Evolutionary conservation across 2,888 invertebrate genomes (phyloP).

Genomic region (Drosophila macrospina): DNA sequence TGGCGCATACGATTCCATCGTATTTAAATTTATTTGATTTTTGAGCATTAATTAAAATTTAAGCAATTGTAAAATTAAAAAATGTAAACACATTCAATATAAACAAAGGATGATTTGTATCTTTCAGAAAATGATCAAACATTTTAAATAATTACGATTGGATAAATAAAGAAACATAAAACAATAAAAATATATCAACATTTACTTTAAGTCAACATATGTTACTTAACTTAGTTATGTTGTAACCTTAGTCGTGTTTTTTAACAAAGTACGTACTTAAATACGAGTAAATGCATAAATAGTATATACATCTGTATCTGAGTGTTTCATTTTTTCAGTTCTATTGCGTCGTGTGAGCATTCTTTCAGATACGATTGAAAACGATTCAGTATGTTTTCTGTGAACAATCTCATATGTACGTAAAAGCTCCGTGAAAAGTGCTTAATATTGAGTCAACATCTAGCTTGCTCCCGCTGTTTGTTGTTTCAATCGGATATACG

Average conservation of each 20-base stretch:
- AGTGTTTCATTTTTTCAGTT: slow-evolving; percentile 15
- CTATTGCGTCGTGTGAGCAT: slow-evolving; percentile 5
- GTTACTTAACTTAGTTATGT: not conserved
- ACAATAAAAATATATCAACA: too few relatives aligned
- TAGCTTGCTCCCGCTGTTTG: slow-evolving; percentile 22
- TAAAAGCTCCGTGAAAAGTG: slow-evolving; percentile 51
- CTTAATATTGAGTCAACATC: slow-evolving; percentile 33
- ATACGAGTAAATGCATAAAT: not conserved
- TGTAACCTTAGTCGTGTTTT: not conserved
- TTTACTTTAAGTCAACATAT: too few relatives aligned
- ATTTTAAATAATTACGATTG: too few relatives aligned
- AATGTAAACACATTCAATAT: too few relatives aligned
- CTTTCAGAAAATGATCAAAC: too few relatives aligned
- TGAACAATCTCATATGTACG: slow-evolving; percentile 50
- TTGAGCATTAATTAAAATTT: too few relatives aligned
- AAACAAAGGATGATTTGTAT: too few relatives aligned
- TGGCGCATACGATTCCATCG: too few relatives aligned
- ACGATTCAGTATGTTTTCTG: slow-evolving; percentile 46
- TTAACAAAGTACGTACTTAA: not conserved
- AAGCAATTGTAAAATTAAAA: too few relatives aligned
- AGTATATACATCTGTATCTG: not conserved
- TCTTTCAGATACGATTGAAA: slow-evolving; percentile 34
- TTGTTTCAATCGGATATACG: slow-evolving; percentile 21
- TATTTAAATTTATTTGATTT: too few relatives aligned
- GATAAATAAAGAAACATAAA: too few relatives aligned